Evolutionary conservation across 2,888 invertebrate species (phyloP), one percentile per base, ranked within the genome.

Genomic region (Cacoxenus indagator): DNA sequence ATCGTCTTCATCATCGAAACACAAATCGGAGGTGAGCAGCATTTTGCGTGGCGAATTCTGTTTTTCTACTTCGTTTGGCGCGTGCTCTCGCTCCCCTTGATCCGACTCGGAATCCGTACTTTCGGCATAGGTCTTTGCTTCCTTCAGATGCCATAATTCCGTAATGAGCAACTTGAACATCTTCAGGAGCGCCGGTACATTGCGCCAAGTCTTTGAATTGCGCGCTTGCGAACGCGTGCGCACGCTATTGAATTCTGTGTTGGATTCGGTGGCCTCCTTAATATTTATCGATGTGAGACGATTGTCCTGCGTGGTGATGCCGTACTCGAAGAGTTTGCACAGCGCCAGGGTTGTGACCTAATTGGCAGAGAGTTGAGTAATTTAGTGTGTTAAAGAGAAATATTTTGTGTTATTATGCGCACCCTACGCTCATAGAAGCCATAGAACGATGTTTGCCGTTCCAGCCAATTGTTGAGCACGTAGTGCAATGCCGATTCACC

Each of bases 361-460:
- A 29, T n/a, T n/a, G n/a, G n/a, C n/a, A 2, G 9, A n/a, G 19
- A 29, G 9, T 11, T 26, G 43, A n/a, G 6, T 37, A 9, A n/a
- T 19, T 48, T 17, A 14, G n/a, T 26, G 65, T 8, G 26, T 37
- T n/a, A 64, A 6, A 22, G 14, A 26, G n/a, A 6, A 1, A 29
- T 1, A 17, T 29, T 14, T 59, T 29, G 9, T 1, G 29, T n/a
- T 31, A 2, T 1, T 17, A 27, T 54, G 46, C 26, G 6, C 55
- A 93, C 92, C 89, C 93, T 93, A 26, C 91, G 90, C 72, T 93
- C 93, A 84, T 93, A 93, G 31, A 89, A 88, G 19, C 93, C 93
- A 81, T 90, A 92, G 83, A 93, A 93, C 2, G 91, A 85, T 71
- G 91, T 91, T 77, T 93, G 93, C 46, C 91, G 90, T 4, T 90